Conservation (phyloP, 2,113 vertebrate species). For the Loxodonta africana region DNA sequence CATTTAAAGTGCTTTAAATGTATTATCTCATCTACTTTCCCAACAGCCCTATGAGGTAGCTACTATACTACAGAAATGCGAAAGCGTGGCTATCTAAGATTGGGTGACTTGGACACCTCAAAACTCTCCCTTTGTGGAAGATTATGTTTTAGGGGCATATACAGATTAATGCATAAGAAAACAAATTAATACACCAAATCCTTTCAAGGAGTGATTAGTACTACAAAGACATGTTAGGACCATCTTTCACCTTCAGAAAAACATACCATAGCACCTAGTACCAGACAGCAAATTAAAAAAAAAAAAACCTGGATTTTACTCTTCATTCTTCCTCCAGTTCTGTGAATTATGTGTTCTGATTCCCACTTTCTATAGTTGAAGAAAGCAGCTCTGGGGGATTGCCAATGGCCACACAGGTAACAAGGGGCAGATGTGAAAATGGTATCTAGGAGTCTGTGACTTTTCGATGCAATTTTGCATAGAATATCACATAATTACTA, state of each 20-base stretch:
- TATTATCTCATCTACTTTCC: neutral
- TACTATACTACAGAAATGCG: neutral
- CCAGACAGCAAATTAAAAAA: neutral
- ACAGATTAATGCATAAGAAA: neutral
- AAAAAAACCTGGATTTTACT: neutral
- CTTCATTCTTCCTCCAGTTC: neutral
- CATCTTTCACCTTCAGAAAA: neutral
- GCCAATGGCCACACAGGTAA: no score
- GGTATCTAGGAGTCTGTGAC: neutral
- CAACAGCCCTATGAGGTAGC: neutral
- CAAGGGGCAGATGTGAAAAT: neutral
- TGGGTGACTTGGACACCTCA: no score
- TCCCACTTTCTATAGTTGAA: neutral
- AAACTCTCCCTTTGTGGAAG: neutral
- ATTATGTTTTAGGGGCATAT: neutral
- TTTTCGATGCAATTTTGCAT: neutral
- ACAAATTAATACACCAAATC: neutral
- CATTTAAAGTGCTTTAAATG: neutral
- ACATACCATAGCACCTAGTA: rapidly evolving
- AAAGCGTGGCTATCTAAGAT: neutral
- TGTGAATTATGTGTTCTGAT: neutral
- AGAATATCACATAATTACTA: neutral
- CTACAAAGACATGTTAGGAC: neutral
- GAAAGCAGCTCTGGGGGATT: neutral
- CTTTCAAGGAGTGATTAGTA: neutral